These are phyloP conservation scores for Chrysotoxum bicinctum DNA, from an alignment of 2,888 invertebrate genomes.

Conservation along the genomic window DNA sequence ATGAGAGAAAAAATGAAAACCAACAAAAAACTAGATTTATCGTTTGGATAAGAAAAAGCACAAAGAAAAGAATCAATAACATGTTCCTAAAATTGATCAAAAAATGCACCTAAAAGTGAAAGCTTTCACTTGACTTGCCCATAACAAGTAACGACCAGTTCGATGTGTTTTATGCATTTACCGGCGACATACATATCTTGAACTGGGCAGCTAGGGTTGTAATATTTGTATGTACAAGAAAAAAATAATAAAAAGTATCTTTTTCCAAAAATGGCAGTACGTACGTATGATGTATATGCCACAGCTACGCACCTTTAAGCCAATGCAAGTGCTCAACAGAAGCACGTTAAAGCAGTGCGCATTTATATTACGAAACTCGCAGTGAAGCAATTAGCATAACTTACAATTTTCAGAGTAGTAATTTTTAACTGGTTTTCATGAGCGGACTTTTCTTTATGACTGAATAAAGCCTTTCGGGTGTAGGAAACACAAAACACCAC, in stretches of 20 bases:
- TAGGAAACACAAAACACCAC: background rate
- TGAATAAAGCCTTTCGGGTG: background rate
- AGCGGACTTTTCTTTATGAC: slow-evolving; percentile 14
- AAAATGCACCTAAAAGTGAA: slow-evolving; percentile 60
- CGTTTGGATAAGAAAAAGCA: background rate
- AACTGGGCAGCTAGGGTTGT: slow-evolving; percentile 10
- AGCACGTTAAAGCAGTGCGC: slow-evolving; percentile 46
- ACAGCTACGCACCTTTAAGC: background rate
- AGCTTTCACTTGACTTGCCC: slow-evolving; percentile 60
- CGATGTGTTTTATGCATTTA: background rate
- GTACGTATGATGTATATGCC: slow-evolving; percentile 6
- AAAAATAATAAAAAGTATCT: slow-evolving; percentile 30
- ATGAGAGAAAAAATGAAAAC: background rate
- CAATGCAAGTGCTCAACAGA: slow-evolving; percentile 1
- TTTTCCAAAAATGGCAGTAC: slow-evolving; percentile 3
- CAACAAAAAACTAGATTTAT: background rate
- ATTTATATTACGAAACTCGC: slow-evolving; percentile 23
- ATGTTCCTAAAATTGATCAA: slow-evolving; percentile 16
- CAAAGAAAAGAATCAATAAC: slow-evolving; percentile 36
- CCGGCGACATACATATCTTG: background rate
- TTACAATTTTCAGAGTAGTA: slow-evolving; percentile 35
- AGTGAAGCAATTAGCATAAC: slow-evolving; percentile 49
- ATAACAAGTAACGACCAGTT: background rate
- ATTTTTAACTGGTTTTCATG: background rate
- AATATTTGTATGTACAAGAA: background rate